These are phyloP conservation scores for Gila robusta DNA, from an alignment of 2,797 vertebrate genomes.

Conservation along the genomic window DNA sequence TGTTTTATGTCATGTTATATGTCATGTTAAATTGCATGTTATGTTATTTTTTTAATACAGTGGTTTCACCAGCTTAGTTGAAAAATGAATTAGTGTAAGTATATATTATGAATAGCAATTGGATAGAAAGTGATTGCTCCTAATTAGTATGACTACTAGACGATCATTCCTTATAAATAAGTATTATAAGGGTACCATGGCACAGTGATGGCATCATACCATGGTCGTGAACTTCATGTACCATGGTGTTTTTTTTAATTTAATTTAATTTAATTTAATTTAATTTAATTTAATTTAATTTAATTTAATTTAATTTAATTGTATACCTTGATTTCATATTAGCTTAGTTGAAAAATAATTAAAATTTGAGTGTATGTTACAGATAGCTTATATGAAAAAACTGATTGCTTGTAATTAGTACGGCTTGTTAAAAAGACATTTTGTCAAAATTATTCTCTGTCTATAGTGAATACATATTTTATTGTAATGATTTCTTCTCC, in stretches of 20 bases:
- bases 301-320: too few relatives aligned
- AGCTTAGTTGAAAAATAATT: neutral
- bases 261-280: too few relatives aligned
- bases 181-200: neutral
- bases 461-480: neutral
- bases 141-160: neutral
- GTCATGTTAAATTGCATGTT: too few relatives aligned
- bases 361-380: neutral
- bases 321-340: neutral
- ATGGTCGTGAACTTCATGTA: neutral
- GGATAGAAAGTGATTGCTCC: neutral
- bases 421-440: neutral
- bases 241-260: neutral
- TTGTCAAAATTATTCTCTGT: neutral
- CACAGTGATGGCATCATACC: neutral
- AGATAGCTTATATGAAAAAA: neutral
- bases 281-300: neutral
- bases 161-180: neutral
- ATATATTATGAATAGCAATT: neutral
- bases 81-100: neutral
- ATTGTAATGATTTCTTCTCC: neutral
- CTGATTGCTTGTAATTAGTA: neutral
- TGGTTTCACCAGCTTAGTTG: neutral
- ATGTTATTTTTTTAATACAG: too few relatives aligned
- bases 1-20: too few relatives aligned